Conservation (phyloP, 1,140 invertebrate genomes). For the Sarcophaga bullata region DNA sequence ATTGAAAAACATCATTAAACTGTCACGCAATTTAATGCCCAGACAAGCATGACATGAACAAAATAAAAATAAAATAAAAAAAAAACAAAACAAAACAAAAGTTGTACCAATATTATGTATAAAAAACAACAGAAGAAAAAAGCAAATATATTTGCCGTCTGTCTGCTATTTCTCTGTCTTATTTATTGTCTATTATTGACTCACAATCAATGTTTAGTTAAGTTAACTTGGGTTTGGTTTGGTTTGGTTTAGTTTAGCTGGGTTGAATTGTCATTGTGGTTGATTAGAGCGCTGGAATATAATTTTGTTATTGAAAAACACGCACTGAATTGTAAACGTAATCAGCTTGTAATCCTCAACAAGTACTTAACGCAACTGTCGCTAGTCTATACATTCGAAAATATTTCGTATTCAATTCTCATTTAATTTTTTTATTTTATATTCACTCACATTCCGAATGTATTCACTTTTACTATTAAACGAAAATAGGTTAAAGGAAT, state of each 20-base stretch:
- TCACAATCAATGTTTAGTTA: conserved; percentile 12
- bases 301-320: background rate
- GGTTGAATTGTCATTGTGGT: background rate
- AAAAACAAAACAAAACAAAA: background rate
- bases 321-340: conserved; percentile 8
- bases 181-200: background rate
- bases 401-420: background rate
- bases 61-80: background rate
- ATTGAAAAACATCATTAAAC: conserved; percentile 23
- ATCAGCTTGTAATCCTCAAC: conserved; percentile 24
- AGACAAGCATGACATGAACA: conserved; percentile 2
- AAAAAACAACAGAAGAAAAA: too few relatives aligned
- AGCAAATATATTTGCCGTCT: background rate
- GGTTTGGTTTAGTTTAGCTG: background rate
- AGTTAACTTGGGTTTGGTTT: background rate
- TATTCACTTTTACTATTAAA: too few relatives aligned
- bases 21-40: conserved; percentile 25
- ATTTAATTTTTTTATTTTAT: too few relatives aligned
- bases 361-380: conserved; percentile 13
- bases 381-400: background rate
- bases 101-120: too few relatives aligned
- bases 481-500: too few relatives aligned
- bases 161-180: background rate
- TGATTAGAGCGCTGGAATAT: background rate
- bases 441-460: too few relatives aligned